Base-by-base conservation (phyloP, 2,113 vertebrate species). In the Sorex fumeus region DNA sequence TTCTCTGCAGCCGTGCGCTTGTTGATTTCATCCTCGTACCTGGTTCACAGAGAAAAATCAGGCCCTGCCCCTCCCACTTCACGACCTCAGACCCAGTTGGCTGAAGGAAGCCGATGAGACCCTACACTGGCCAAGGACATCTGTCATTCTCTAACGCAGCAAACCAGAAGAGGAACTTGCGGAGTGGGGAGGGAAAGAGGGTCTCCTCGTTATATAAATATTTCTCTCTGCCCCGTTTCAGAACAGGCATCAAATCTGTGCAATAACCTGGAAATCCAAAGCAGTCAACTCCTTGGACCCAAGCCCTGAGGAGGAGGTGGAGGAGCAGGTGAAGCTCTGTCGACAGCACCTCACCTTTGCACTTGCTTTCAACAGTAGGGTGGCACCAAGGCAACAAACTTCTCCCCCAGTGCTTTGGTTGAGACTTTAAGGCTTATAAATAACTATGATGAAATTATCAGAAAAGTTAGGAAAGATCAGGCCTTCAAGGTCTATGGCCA, bases 1-100 rank as follows among this genome's bases (percentile, higher is more conserved):
- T 99, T 99, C 96, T 99, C 99, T 30, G 97, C 97, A 21, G 91
- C 92, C 27, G 98, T 98, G 62, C 98, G 98, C 53, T 98, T 98
- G 97, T 99, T 99, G 98, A 99, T 99, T 97, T 99, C 99, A 64
- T 99, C 98, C 93, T 99, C 98, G 1, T 98, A 99, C 95, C 99
- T 99, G 93, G 84, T 7, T 88, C 45, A 89, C 10, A 86, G 15
- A 79, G 88, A 74, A 9, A 28, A 28, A 27, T 87, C 45, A 88
- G 53, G 34, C 21, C 18, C 18, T n/a, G 47, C 32, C 90, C 64
- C 45, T n/a, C 45, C 25, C 64, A 30, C 8, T 30, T 27, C 28
- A 66, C 18, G 30, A 30, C 57, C 57, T 60, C 57, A 60, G 57
- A 60, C 21, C 18, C 57, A 60, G 21, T 7, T 60, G 19, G 57